Conservation (phyloP, 2,797 vertebrate species). For the Lagorchestes hirsutus region DNA sequence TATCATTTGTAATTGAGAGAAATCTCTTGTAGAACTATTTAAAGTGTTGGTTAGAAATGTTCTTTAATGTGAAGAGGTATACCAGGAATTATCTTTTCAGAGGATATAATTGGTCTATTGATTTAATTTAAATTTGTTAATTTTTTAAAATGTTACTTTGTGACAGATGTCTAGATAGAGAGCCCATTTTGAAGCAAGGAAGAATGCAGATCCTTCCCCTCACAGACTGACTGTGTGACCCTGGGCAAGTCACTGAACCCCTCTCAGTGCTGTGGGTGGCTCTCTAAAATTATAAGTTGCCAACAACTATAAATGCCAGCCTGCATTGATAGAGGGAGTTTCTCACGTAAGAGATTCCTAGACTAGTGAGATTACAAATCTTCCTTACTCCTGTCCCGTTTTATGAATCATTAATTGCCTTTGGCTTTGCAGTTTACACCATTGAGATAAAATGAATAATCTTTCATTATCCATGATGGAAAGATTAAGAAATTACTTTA, state of each 20-base stretch:
- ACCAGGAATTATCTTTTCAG: background rate
- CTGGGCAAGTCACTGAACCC: background rate
- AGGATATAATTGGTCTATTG: background rate
- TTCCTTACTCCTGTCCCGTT: background rate
- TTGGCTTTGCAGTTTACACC: conserved; percentile 44
- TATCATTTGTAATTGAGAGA: conserved; percentile 12
- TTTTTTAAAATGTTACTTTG: background rate
- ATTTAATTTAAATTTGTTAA: conserved; percentile 15
- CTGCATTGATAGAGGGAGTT: background rate
- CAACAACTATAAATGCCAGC: background rate
- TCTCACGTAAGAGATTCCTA: background rate
- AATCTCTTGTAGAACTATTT: conserved; percentile 11
- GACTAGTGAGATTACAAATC: background rate
- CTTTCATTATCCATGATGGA: conserved; percentile 39
- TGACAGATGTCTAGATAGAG: background rate
- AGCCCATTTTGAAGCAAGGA: background rate
- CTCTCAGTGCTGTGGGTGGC: background rate
- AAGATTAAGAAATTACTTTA: conserved; percentile 46
- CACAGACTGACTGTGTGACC: background rate
- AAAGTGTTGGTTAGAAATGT: conserved; percentile 28
- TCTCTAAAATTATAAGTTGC: background rate
- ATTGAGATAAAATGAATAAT: background rate
- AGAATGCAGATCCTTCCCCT: background rate
- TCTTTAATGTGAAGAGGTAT: conserved; percentile 12
- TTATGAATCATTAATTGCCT: background rate